These are phyloP conservation scores for Hymenopus coronatus DNA, from an alignment of 2,888 invertebrate genomes.

Conservation along the genomic window DNA sequence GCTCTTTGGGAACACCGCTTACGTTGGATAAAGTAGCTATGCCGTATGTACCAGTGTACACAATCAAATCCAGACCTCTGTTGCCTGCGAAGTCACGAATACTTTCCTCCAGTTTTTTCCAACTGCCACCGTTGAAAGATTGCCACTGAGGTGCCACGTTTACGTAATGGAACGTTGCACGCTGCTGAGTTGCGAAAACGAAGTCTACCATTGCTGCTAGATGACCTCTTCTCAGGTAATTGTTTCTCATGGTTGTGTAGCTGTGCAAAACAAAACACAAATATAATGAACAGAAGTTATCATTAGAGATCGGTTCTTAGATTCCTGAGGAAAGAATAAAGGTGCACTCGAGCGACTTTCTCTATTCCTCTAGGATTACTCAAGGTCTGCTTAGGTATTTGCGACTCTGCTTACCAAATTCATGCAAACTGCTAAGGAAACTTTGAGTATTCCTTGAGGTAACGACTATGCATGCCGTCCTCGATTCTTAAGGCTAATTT, in stretches of 20 bases:
- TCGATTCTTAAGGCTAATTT: too few species aligned
- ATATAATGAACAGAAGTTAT: too few species aligned
- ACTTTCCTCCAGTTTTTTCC: constrained; percentile 53
- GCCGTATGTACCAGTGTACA: constrained; percentile 59
- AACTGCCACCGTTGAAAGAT: constrained; percentile 58
- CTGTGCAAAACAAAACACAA: too few species aligned
- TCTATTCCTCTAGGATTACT: too few species aligned
- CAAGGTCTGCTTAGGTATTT: too few species aligned
- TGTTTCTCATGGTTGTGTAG: not conserved
- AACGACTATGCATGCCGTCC: too few species aligned
- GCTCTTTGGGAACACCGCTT: constrained; percentile 37
- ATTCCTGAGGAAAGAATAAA: too few species aligned
- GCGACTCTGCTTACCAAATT: too few species aligned
- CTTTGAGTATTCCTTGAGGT: too few species aligned
- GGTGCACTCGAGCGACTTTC: too few species aligned
- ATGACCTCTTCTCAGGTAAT: constrained; percentile 58
- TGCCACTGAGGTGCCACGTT: constrained; percentile 70
- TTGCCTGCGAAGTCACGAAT: constrained; percentile 48
- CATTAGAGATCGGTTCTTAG: too few species aligned
- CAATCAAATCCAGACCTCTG: constrained; percentile 40
- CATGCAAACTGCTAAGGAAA: too few species aligned
- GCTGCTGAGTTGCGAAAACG: constrained; percentile 57
- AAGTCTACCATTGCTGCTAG: constrained; percentile 62
- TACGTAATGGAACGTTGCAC: constrained; percentile 60
- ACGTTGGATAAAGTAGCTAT: constrained; percentile 53